phyloP scores from a whole-genome alignment of 2,888 invertebrate species.

The Asteroscopus sphinx region DNA sequence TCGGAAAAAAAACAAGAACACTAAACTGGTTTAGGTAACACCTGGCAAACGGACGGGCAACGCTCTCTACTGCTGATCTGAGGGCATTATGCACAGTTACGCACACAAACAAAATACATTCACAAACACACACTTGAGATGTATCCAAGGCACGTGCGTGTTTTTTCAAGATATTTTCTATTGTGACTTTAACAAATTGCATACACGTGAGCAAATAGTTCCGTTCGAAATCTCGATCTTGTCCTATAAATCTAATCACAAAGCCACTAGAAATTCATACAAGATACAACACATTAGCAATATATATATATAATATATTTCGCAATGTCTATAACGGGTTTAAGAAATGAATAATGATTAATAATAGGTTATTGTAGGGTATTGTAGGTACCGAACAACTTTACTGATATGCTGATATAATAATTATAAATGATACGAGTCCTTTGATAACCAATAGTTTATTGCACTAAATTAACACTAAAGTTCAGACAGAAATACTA shows the following conservation, averaged over 20 bases:
- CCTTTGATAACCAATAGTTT: too few relatives aligned
- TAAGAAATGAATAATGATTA: not conserved
- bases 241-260: constrained; percentile 8
- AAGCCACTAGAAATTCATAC: constrained; percentile 7
- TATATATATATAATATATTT: constrained; percentile 17
- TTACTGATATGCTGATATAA: too few relatives aligned
- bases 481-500: too few relatives aligned
- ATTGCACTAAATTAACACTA: too few relatives aligned
- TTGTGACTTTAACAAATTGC: constrained; percentile 7
- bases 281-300: constrained; percentile 5
- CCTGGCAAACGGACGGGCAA: too few relatives aligned
- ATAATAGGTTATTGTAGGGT: not conserved
- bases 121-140: not conserved
- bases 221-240: constrained; percentile 2
- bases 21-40: constrained; percentile 29
- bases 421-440: too few relatives aligned
- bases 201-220: constrained; percentile 4
- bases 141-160: constrained; percentile 11
- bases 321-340: constrained; percentile 13
- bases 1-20: constrained; percentile 15
- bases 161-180: constrained; percentile 11
- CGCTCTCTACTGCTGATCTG: constrained; percentile 18
- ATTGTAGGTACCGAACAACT: too few relatives aligned
- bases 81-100: not conserved
- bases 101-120: not conserved